Evolutionary conservation across 2,888 invertebrate genomes (phyloP).

Genomic region (Galerucella pusilla): DNA sequence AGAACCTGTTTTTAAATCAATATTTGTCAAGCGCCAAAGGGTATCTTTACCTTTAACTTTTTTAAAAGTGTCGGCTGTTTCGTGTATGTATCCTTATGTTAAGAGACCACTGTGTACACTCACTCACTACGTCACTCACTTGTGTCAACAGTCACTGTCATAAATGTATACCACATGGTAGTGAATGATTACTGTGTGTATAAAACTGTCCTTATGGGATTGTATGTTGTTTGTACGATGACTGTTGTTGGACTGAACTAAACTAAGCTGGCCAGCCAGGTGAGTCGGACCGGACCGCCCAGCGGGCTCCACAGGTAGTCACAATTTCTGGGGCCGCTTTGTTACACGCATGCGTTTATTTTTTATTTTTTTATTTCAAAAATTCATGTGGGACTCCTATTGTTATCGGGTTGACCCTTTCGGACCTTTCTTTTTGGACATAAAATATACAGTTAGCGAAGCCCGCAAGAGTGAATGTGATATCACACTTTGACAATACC

Average conservation of each 20-base stretch:
- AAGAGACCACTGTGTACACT: conserved; percentile 49
- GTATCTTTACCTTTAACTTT: conserved; percentile 41
- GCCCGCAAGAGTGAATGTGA: conserved; percentile 6
- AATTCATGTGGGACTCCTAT: conserved; percentile 40
- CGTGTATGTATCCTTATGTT: conserved; percentile 49
- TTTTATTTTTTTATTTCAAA: conserved; percentile 40
- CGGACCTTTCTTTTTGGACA: conserved; percentile 23
- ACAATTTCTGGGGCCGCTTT: conserved; percentile 58
- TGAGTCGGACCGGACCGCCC: conserved; percentile 61
- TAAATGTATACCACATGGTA: conserved; percentile 52
- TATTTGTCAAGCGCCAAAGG: conserved; percentile 39
- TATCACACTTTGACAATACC: conserved; percentile 11
- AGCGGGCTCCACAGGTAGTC: conserved; percentile 62
- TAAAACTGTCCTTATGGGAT: conserved; percentile 56
- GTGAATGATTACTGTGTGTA: conserved; percentile 49
- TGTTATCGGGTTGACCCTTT: conserved; percentile 41
- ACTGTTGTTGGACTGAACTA: conserved; percentile 62
- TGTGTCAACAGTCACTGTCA: conserved; percentile 49
- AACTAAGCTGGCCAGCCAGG: conserved; percentile 58
- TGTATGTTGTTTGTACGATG: conserved; percentile 56
- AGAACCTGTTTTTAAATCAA: conserved; percentile 36
- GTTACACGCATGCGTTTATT: conserved; percentile 59
- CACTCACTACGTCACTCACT: conserved; percentile 50
- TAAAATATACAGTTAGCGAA: conserved; percentile 16
- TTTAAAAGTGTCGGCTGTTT: conserved; percentile 34